Evolutionary conservation across 2,888 invertebrate genomes (phyloP), one percentile per base, ranked within the genome.

Genomic region (Andrena fulva): DNA sequence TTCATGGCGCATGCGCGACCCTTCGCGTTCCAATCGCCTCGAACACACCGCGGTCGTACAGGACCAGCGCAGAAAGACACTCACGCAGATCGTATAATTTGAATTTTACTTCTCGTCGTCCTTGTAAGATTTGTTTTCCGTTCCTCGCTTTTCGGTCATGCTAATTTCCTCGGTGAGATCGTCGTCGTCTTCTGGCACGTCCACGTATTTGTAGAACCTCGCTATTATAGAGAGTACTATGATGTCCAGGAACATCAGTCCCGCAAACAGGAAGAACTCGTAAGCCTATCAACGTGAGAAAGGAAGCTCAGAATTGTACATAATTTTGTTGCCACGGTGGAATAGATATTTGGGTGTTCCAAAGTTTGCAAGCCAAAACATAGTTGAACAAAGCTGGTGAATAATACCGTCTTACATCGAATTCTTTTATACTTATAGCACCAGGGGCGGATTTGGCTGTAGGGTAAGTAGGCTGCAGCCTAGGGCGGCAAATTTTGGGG

Each of bases 261-360:
- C 96, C 69, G 98, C 97, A 93, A 98, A 99, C 62, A 99, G 94
- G 94, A 97, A 96, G 94, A 98, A 98, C 93, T 98, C 98, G 84
- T 96, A 96, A 80, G 97, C 96, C 97, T 99, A 95, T 42, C 12
- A 16, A 95, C 42, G 79, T 71, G n/a, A n/a, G 20, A 33, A 48
- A 42, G 2, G 20, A 16, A 27, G 0, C 33, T 27, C 7, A 20
- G 24, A 60, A 27, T 64, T 42, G 2, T 4, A 2, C 0, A 10
- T 10, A 12, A 50, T 8, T 42, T 42, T 42, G 1, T 16, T 16
- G 16, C 16, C 16, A 42, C 16, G 16, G 42, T 42, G 1, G 42
- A 42, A 42, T 42, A 42, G 16, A 42, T 5, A 4, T 1, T 12
- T 42, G 16, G 42, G 42, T 42, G 16, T 42, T 42, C 16, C 42